phyloP scores from a whole-genome alignment of 2,797 vertebrate genomes.

The Tenualosa thibaudeaui region DNA sequence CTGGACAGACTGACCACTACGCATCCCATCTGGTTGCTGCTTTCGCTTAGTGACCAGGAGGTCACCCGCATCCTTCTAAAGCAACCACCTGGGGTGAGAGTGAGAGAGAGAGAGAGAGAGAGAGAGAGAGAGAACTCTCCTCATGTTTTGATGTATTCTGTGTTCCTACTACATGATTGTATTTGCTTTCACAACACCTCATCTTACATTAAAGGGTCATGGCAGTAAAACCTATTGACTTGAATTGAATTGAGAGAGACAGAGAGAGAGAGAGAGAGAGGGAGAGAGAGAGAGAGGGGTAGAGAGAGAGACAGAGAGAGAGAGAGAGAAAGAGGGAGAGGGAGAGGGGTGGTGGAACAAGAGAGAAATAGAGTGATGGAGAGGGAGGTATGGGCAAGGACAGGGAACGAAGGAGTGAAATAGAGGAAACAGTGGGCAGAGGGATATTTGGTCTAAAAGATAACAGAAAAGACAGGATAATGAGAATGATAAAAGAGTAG shows the following conservation, averaged over 20 bases:
- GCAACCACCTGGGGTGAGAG: slow-evolving; percentile 88
- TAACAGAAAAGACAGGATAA: neutral
- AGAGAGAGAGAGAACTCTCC: neutral
- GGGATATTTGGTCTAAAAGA: neutral
- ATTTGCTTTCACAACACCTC: too few species aligned
- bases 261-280: neutral
- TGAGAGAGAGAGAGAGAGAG: neutral
- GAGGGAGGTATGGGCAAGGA: neutral
- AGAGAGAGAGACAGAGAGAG: neutral
- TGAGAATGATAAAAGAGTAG: neutral
- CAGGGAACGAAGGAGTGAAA: neutral
- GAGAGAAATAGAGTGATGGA: neutral
- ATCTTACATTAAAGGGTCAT: too few species aligned
- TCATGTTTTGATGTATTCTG: too few species aligned
- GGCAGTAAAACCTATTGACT: too few species aligned
- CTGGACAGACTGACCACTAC: slow-evolving; percentile 88
- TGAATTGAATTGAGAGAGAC: neutral
- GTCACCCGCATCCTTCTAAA: slow-evolving; percentile 75
- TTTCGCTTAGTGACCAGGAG: slow-evolving; percentile 81
- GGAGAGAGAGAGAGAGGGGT: neutral
- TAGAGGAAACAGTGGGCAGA: neutral
- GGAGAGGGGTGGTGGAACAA: neutral
- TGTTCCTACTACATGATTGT: too few species aligned
- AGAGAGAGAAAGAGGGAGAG: neutral
- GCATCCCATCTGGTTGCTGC: slow-evolving; percentile 89